Evolutionary conservation across 1,140 invertebrate genomes (phyloP), one percentile per base, ranked within the genome.

Genomic region (Ceratina japonica): DNA sequence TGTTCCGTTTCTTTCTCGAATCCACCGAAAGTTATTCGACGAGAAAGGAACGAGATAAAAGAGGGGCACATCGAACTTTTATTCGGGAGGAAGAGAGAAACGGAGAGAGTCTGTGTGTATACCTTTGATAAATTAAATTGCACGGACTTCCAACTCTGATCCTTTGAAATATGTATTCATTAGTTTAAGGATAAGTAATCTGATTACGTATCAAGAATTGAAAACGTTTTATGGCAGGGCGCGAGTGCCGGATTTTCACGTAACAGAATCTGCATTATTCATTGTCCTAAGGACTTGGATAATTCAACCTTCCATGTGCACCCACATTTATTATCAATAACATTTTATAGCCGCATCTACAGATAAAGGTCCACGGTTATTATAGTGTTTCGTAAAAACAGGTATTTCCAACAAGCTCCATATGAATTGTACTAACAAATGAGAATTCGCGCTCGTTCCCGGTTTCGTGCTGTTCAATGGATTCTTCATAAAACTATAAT

Each of bases 401-500:
- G 22, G 49, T 52, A 18, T 68, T 3, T 12, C 7, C 12, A 52
- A 15, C 18, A 0, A 27, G 44, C 0, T 20, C 7, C 8, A 2
- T 24, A 22, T 2, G 22, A 74, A 59, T 51, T 59, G 22, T 18
- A 75, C 7, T 51, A 68, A 66, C 37, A 75, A 75, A 68, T 31
- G 24, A 49, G 20, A 12, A 0, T 24, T 75, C 31, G 44, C 51
- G 20, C 5, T 66, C 52, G 66, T 79, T 80, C 61, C 56, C 44
- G 49, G 27, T 59, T 51, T 20, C 16, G 16, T 18, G n/a, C 51
- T 13, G 3, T 65, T 58, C 20, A 24, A n/a, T 24, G 68, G 49
- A 22, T 69, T 73, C 37, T 49, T 66, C 69, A 58, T 73, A 66
- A 80, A 84, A 71, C 72, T 59, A 54, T 58, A 62, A 56, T 63